These are phyloP conservation scores for Bubo scandiacus DNA, from an alignment of 2,113 vertebrate genomes.

Conservation along the genomic window DNA sequence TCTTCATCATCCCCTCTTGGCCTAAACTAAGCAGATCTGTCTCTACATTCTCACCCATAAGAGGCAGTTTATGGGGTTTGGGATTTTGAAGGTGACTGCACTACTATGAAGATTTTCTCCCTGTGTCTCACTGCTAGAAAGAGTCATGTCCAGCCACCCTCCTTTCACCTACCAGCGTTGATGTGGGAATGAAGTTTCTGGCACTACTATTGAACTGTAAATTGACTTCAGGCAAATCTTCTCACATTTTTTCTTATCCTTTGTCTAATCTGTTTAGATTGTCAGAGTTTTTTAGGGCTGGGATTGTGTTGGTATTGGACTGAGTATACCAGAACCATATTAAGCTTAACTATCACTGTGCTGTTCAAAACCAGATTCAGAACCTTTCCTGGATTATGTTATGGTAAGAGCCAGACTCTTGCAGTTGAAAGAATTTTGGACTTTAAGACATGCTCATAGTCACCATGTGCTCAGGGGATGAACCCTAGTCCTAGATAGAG, in stretches of 20 bases:
- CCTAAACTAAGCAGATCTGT: background rate
- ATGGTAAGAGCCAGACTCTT: background rate
- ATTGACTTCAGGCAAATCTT: slow-evolving; percentile 13
- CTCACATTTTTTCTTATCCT: background rate
- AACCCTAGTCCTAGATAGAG: background rate
- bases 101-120: background rate
- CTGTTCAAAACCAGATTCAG: background rate
- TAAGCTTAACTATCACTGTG: background rate
- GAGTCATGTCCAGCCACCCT: background rate
- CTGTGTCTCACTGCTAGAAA: background rate
- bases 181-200: background rate
- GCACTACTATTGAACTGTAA: background rate
- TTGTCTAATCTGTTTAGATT: background rate
- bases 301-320: background rate
- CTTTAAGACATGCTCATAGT: background rate
- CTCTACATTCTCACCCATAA: background rate
- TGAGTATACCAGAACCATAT: background rate
- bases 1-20: background rate
- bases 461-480: background rate
- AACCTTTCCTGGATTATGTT: background rate
- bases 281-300: background rate
- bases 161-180: background rate
- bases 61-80: background rate
- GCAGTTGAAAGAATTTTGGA: background rate
- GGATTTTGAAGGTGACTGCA: background rate